Evolutionary conservation across 2,797 vertebrate genomes (phyloP), one percentile per base, ranked within the genome.

Genomic region (Xenentodon cancila): DNA sequence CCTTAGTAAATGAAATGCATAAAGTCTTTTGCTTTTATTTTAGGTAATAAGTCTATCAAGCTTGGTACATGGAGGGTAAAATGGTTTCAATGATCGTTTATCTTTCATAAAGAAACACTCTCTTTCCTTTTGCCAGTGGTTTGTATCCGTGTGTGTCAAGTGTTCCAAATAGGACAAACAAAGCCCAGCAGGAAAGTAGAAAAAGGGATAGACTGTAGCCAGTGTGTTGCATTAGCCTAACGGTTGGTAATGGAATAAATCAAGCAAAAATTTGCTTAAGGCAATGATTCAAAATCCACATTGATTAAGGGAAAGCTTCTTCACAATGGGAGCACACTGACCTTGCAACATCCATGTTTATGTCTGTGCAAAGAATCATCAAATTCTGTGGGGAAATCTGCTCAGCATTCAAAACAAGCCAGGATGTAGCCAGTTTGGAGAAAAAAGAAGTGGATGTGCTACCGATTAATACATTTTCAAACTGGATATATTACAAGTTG

Each of bases 131-230:
- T 32, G 47, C 57, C 65, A 75, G 45, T 73, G 61, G 75, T 84
- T 57, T 52, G 55, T 34, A 80, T 73, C 64, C 70, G 58, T 75
- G 69, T 78, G 84, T 79, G 65, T 79, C 73, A 73, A 80, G 73
- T 68, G 71, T 81, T 86, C 80, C 70, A 86, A 85, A 73, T 86
- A 87, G 79, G 80, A 75, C 81, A 84, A 57, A 53, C 51, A 37
- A 84, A 77, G 71, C 79, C 86, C 83, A 79, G 75, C 81, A 89
- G 88, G 75, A 73, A 48, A 61, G 67, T 54, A 68, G 53, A 45
- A 64, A 66, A 67, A 59, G 40, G 66, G 74, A 47, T 60, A 58
- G 59, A 81, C 56, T 65, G 40, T 67, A 70, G 68, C 71, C 58
- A 8, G 80, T 74, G 77, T 64, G 75, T 81, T 82, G 73, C 64